Conservation (phyloP, 2,888 invertebrate species). For the Eristalinus sepulchralis region DNA sequence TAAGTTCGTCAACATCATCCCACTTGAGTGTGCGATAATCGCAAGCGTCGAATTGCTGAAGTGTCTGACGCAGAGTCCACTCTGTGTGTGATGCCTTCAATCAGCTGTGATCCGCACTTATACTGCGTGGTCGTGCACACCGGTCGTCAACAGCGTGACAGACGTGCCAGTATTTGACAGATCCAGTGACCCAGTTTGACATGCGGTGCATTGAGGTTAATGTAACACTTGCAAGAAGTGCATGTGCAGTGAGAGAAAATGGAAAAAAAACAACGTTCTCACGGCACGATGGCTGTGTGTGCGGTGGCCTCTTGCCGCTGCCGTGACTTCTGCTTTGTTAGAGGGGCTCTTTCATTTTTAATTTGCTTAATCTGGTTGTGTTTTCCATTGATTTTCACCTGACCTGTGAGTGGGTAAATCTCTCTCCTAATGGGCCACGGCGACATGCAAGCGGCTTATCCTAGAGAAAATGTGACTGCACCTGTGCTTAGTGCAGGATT, state of each 20-base stretch:
- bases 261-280: slow-evolving; percentile 37
- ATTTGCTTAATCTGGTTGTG: slow-evolving; percentile 5
- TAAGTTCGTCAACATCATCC: slow-evolving; percentile 24
- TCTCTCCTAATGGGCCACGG: slow-evolving; percentile 40
- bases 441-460: slow-evolving; percentile 23
- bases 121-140: neutral
- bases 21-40: slow-evolving; percentile 19
- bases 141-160: slow-evolving; percentile 39
- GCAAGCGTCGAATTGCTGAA: neutral
- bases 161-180: slow-evolving; percentile 58
- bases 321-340: slow-evolving; percentile 18
- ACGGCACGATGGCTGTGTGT: slow-evolving; percentile 15
- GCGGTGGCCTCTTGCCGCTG: neutral
- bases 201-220: slow-evolving; percentile 60
- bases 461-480: neutral
- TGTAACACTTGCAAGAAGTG: slow-evolving; percentile 34
- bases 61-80: neutral
- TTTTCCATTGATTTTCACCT: slow-evolving; percentile 62
- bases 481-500: neutral
- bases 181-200: slow-evolving; percentile 65
- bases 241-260: neutral
- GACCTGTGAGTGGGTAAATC: slow-evolving; percentile 41
- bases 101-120: neutral
- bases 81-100: neutral
- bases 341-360: neutral